phyloP scores from a whole-genome alignment of 1,140 invertebrate genomes.

The Drosophila arizonae region DNA sequence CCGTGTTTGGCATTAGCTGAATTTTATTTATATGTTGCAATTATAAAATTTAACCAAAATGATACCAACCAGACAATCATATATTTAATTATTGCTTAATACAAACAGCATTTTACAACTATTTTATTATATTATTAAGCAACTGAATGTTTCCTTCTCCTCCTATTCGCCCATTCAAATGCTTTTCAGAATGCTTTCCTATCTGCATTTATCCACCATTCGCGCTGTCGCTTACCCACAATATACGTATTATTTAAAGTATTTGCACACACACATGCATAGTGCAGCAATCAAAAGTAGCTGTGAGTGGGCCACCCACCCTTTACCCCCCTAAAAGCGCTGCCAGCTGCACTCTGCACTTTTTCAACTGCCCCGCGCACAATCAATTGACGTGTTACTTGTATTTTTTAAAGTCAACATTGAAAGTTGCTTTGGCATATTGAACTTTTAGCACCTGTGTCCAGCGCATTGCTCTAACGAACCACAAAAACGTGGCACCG shows the following conservation, averaged over 20 bases:
- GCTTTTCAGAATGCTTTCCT: neutral
- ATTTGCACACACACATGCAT: slow-evolving; percentile 15
- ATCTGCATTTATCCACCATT: neutral
- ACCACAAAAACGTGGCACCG: slow-evolving; percentile 56
- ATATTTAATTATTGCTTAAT: neutral
- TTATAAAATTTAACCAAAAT: no score
- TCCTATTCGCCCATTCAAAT: neutral
- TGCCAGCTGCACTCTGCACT: neutral
- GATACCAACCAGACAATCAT: no score
- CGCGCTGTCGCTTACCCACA: neutral
- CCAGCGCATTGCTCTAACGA: slow-evolving; percentile 56
- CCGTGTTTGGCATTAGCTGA: no score
- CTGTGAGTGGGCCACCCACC: neutral
- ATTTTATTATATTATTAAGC: no score
- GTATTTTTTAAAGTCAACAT: slow-evolving; percentile 61
- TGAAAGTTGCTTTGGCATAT: slow-evolving; percentile 55
- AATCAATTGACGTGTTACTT: slow-evolving; percentile 27
- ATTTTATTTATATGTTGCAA: no score
- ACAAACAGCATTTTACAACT: no score
- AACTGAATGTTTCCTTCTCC: neutral
- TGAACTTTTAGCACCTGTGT: slow-evolving; percentile 63
- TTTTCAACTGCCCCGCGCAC: neutral
- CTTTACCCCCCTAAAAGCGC: no score
- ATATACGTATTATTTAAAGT: slow-evolving; percentile 4
- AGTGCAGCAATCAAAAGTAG: slow-evolving; percentile 25